Evolutionary conservation across 2,797 vertebrate species (phyloP), one percentile per base, ranked within the genome.

Genomic region (Myotis findleyi): DNA sequence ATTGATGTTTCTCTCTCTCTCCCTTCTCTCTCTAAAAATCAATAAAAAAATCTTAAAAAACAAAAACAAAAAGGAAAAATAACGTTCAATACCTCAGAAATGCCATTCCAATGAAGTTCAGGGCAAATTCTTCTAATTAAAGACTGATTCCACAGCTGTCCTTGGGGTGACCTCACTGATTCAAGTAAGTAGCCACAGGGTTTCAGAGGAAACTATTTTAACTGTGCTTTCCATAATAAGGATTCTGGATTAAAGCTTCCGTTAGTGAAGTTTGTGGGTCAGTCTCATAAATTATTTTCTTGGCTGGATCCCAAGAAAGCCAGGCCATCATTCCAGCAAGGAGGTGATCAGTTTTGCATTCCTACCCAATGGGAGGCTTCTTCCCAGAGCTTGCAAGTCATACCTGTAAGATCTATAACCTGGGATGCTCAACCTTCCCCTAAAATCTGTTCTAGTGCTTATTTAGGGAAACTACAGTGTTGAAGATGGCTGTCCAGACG

Each of bases 211-310:
- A 94, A 95, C 93, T 72, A 62, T 96, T 96, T 95, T 79, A 93
- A 95, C 79, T 91, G 73, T 89, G 81, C 94, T 91, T 96, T 93
- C 95, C 77, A 69, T 91, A 93, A 94, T 91, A 96, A 91, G 88
- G 84, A 85, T 87, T 94, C 92, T 96, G 94, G 96, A 93, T 93
- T 64, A 95, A 96, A 91, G 95, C 93, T 88, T 95, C 89, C 94
- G 79, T 93, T 94, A 91, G 94, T 94, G 95, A 95, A 92, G 55
- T 84, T 68, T 81, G 72, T 84, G 93, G 94, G 88, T 96, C 96
- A 95, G 87, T 80, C 85, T 95, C 95, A 96, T 84, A 95, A 95
- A 95, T 84, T 95, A 91, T 96, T 96, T 96, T 82, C 84, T 95
- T 96, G 96, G 96, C 95, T 93, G 36, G 55, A 76, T 84, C 94